phyloP scores from a whole-genome alignment of 2,797 vertebrate genomes.

The Megaceryle alcyon region DNA sequence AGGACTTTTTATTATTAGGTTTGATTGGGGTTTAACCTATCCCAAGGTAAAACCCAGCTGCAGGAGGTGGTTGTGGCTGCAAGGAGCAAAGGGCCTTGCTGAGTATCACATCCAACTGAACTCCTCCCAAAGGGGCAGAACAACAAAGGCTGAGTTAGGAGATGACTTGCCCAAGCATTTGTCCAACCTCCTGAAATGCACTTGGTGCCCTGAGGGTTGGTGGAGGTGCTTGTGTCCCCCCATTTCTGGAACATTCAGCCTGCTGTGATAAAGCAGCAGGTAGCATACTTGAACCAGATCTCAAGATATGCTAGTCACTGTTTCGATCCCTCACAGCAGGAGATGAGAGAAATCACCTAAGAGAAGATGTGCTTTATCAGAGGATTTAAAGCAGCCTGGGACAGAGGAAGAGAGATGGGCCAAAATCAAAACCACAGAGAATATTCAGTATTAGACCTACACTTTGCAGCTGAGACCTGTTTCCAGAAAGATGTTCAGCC shows the following conservation, averaged over 20 bases:
- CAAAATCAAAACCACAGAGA: conserved; percentile 17
- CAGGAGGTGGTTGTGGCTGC: background rate
- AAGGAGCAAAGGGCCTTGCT: background rate
- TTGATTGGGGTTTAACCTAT: background rate
- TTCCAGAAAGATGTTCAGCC: conserved; percentile 38
- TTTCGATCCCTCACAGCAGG: background rate
- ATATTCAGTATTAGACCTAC: background rate
- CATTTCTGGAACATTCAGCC: background rate
- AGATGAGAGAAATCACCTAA: background rate
- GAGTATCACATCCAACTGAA: background rate
- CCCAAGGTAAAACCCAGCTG: background rate
- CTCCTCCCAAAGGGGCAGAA: background rate
- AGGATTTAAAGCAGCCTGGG: conserved; percentile 10
- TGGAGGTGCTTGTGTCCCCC: background rate
- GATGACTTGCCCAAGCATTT: background rate
- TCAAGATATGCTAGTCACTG: background rate
- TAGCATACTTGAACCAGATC: background rate
- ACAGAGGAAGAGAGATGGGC: background rate
- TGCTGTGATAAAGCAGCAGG: background rate
- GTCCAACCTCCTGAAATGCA: background rate
- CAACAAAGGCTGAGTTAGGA: background rate
- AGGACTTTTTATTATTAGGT: background rate
- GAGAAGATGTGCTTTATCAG: background rate
- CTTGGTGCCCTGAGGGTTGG: background rate
- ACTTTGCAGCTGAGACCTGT: conserved; percentile 12